These are phyloP conservation scores for Parazoanthus darwini DNA, from an alignment of 92 coral and sea anemone genomes.

Conservation along the genomic window DNA sequence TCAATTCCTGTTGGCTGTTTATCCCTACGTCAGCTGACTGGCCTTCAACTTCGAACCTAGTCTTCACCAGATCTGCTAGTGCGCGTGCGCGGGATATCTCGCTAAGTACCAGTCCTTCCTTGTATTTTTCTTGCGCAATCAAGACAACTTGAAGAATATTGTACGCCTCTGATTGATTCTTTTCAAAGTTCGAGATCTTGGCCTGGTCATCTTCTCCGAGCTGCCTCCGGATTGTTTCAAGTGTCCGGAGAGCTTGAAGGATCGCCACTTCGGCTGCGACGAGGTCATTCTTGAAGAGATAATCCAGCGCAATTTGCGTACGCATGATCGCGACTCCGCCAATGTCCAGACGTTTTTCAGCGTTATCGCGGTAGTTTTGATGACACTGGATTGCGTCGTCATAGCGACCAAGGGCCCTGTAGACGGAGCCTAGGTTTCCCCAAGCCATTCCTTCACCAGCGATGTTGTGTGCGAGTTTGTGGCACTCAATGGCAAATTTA, in stretches of 20 bases:
- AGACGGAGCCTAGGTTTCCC: conserved; percentile 69
- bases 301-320: conserved; percentile 64
- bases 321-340: conserved; percentile 75
- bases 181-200: conserved; percentile 69
- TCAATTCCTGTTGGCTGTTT: not conserved
- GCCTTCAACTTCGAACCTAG: conserved; percentile 9
- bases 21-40: not conserved
- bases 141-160: conserved; percentile 59
- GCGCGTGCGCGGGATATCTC: conserved; percentile 59
- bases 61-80: conserved; percentile 52
- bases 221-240: conserved; percentile 62
- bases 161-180: conserved; percentile 65
- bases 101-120: conserved; percentile 60
- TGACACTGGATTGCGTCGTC: conserved; percentile 62
- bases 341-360: conserved; percentile 58
- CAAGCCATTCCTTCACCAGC: conserved; percentile 77
- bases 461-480: conserved; percentile 47
- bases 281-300: conserved; percentile 48
- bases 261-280: conserved; percentile 50
- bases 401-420: conserved; percentile 53
- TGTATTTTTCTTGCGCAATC: conserved; percentile 52
- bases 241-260: conserved; percentile 51
- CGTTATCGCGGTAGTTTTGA: conserved; percentile 59
- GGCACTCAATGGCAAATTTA: conserved; percentile 44
- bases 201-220: conserved; percentile 68